These are phyloP conservation scores for Nemoura dubitans DNA, from an alignment of 2,888 invertebrate species.

Conservation along the genomic window DNA sequence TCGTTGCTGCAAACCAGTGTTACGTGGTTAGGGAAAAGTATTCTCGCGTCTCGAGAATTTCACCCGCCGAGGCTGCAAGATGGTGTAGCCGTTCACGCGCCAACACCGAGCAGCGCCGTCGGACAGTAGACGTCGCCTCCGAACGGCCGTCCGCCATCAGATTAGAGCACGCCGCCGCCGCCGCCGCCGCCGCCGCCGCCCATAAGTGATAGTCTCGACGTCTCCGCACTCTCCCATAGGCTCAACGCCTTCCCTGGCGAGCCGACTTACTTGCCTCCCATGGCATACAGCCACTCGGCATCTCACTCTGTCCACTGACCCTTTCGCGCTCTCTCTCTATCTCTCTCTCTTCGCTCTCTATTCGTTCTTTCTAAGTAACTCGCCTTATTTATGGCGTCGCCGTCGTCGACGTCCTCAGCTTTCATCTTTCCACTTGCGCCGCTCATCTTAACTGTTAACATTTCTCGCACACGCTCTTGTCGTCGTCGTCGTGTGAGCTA, in stretches of 20 bases:
- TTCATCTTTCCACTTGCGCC: slow-evolving; percentile 29
- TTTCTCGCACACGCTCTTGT: slow-evolving; percentile 15
- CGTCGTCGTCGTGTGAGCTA: background rate
- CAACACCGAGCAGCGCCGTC: too few species aligned
- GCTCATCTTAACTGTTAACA: slow-evolving; percentile 38
- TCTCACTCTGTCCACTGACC: background rate
- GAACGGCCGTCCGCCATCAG: background rate
- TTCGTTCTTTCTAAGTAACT: slow-evolving; percentile 35
- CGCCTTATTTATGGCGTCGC: slow-evolving; percentile 40
- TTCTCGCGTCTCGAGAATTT: too few species aligned
- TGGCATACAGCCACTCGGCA: background rate
- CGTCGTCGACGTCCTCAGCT: slow-evolving; percentile 24
- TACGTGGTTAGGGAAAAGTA: too few species aligned
- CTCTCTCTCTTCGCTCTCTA: background rate
- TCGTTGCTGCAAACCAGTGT: too few species aligned
- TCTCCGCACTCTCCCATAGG: background rate
- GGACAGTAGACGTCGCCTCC: background rate
- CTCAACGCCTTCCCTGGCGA: background rate
- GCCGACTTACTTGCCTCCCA: background rate
- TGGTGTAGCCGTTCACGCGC: too few species aligned
- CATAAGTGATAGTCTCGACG: background rate
- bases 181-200: background rate
- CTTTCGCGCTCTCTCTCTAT: background rate
- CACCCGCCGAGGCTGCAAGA: too few species aligned
- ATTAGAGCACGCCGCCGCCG: background rate